Evolutionary conservation across 2,888 invertebrate species (phyloP).

Genomic region (Dione juno): DNA sequence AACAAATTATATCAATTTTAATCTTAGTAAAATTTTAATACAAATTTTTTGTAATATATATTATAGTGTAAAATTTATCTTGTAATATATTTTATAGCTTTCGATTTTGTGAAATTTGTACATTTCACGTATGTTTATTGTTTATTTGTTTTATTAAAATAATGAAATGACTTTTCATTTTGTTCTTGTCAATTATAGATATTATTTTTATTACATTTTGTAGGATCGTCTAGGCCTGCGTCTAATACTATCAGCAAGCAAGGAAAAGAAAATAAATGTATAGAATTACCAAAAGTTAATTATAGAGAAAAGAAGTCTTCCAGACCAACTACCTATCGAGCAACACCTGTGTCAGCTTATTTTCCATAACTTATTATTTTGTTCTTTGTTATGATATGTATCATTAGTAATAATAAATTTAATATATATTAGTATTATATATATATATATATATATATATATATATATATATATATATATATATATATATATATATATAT

Average conservation of each 20-base stretch:
- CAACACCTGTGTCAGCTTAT: conserved; percentile 78
- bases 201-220: conserved; percentile 41
- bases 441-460: too few species aligned
- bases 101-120: too few species aligned
- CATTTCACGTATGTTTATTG: too few species aligned
- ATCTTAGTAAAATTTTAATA: background rate
- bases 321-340: conserved; percentile 63
- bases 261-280: conserved; percentile 72
- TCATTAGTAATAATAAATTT: conserved; percentile 5
- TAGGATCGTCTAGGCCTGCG: conserved; percentile 53
- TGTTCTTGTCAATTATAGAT: background rate
- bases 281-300: conserved; percentile 71
- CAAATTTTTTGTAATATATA: background rate
- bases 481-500: too few species aligned
- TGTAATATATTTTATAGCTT: background rate
- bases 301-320: conserved; percentile 75
- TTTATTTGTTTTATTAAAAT: too few species aligned
- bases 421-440: too few species aligned
- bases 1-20: background rate
- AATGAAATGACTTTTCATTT: too few species aligned
- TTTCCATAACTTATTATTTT: conserved; percentile 59
- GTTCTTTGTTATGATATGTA: background rate
- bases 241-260: conserved; percentile 50
- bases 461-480: too few species aligned
- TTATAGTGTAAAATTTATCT: too few species aligned